phyloP scores from a whole-genome alignment of 2,888 invertebrate species.

The Sialis fuliginosa region DNA sequence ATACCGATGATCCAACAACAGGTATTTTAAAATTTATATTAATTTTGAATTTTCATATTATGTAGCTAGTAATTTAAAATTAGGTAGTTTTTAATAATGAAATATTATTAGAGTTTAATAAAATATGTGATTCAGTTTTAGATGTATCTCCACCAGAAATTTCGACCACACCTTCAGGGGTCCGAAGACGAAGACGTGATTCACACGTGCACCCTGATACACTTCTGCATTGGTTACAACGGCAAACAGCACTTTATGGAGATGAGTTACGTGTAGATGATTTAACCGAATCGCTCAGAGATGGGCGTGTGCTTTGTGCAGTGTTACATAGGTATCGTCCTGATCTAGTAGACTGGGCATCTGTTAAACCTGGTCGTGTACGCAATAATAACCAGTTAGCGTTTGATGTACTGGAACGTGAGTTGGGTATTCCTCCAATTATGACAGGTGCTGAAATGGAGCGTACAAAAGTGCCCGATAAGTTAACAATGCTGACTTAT shows the following conservation, averaged over 20 bases:
- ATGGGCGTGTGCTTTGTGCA: constrained; percentile 48
- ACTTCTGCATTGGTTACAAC: constrained; percentile 60
- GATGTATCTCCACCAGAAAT: constrained; percentile 14
- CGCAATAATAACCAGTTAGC: constrained; percentile 60
- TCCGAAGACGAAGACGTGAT: constrained; percentile 51
- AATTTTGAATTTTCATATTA: too few species aligned
- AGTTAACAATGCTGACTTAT: constrained; percentile 61
- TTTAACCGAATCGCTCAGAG: constrained; percentile 50
- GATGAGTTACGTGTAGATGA: constrained; percentile 36
- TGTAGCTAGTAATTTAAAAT: too few species aligned
- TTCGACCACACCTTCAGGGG: constrained; percentile 26
- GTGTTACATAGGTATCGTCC: constrained; percentile 77
- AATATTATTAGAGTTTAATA: constrained; percentile 17
- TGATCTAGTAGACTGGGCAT: constrained; percentile 62
- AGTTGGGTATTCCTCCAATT: constrained; percentile 42
- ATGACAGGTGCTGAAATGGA: constrained; percentile 65
- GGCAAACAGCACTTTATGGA: constrained; percentile 47
- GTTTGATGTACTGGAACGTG: constrained; percentile 72
- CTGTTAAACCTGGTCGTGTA: constrained; percentile 42
- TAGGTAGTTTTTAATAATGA: too few species aligned
- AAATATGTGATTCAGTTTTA: constrained; percentile 35
- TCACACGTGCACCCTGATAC: constrained; percentile 55
- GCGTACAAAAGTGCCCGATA: constrained; percentile 50
- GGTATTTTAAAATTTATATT: too few species aligned
- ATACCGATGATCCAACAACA: constrained; percentile 44